A percentile compares a stretch with the other conserved stretches of the same genome.
phyloP scores from a whole-genome alignment of 2,888 invertebrate species.

The Euproctis similis region DNA sequence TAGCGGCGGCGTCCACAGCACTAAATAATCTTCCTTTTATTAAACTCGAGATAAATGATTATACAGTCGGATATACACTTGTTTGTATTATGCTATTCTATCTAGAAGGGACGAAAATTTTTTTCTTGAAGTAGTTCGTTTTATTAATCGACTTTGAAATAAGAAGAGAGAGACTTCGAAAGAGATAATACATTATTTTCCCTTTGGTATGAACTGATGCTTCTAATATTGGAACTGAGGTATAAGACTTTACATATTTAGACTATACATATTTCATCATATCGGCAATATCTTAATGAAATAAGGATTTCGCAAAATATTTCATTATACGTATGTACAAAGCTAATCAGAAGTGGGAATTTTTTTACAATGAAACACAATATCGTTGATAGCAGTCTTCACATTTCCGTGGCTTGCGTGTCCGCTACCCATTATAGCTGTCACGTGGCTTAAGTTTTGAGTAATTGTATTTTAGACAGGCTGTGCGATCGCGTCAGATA shows the following conservation, averaged over 20 bases:
- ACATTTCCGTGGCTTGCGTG: conserved; percentile 34
- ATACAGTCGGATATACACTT: conserved; percentile 63
- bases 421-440: conserved; percentile 44
- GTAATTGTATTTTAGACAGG: conserved; percentile 38
- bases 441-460: conserved; percentile 46
- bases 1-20: conserved; percentile 55
- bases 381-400: conserved; percentile 13
- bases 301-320: too few relatives aligned
- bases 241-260: too few relatives aligned
- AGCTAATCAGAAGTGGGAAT: too few relatives aligned
- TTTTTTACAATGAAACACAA: too few relatives aligned
- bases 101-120: conserved; percentile 30
- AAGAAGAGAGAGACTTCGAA: too few relatives aligned
- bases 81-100: conserved; percentile 35
- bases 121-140: conserved; percentile 18
- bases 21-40: conserved; percentile 75
- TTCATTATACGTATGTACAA: too few relatives aligned
- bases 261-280: too few relatives aligned
- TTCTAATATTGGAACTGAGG: too few relatives aligned
- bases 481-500: conserved; percentile 28
- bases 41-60: conserved; percentile 75
- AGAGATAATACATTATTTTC: too few relatives aligned
- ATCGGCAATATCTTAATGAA: too few relatives aligned
- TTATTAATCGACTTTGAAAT: conserved; percentile 17
- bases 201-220: too few relatives aligned